Evolutionary conservation across 2,888 invertebrate species (phyloP).

Genomic region (Boloria selene): DNA sequence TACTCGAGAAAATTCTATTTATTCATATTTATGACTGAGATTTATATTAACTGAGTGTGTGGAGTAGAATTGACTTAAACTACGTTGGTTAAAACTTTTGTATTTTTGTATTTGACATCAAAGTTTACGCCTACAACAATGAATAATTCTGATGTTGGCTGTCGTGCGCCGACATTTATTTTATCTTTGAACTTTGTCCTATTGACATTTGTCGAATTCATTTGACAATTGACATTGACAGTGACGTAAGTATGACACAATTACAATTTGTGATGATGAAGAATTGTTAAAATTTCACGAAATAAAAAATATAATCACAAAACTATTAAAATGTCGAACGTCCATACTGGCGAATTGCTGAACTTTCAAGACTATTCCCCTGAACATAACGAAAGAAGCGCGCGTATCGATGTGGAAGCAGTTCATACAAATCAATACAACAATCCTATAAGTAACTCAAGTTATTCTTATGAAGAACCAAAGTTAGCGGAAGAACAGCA

Average conservation of each 20-base stretch:
- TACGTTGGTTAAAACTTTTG: too few species aligned
- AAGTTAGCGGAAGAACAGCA: conserved; percentile 59
- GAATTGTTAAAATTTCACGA: neutral
- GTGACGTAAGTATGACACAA: conserved; percentile 12
- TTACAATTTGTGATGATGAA: conserved; percentile 20
- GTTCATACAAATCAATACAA: conserved; percentile 78
- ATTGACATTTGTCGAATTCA: too few species aligned
- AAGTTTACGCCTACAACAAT: too few species aligned
- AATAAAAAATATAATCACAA: neutral
- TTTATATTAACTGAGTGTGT: too few species aligned
- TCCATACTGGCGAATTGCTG: conserved; percentile 84
- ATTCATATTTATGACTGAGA: too few species aligned
- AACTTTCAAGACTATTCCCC: conserved; percentile 89
- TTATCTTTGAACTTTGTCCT: too few species aligned
- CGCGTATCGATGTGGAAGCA: conserved; percentile 85
- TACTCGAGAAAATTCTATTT: too few species aligned
- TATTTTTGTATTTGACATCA: too few species aligned
- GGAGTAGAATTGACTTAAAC: too few species aligned
- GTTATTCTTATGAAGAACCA: conserved; percentile 67
- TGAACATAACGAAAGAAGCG: conserved; percentile 80
- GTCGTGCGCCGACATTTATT: too few species aligned
- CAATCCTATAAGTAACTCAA: conserved; percentile 68
- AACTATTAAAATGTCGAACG: conserved; percentile 58
- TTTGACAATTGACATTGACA: neutral
- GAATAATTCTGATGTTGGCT: too few species aligned